A percentile compares a stretch with the other conserved stretches of the same genome.
Evolutionary conservation across 2,797 vertebrate genomes (phyloP).

Genomic region (Sciaenops ocellatus): DNA sequence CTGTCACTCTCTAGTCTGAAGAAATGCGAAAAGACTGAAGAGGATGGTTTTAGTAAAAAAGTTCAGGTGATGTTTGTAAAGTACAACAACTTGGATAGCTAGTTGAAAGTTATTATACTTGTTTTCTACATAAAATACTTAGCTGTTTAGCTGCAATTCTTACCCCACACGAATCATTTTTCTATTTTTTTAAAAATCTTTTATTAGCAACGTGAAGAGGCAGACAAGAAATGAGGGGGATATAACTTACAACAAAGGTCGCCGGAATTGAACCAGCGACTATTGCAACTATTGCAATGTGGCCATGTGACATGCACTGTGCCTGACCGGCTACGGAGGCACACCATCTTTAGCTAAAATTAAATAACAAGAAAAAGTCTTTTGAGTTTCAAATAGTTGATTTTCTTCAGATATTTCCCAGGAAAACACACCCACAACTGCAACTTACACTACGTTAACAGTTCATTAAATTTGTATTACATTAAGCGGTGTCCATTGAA

Average conservation of each 20-base stretch:
- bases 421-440: background rate
- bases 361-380: background rate
- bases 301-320: no score
- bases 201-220: no score
- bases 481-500: background rate
- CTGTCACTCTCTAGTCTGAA: conserved; percentile 77
- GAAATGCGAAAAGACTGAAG: conserved; percentile 66
- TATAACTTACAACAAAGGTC: no score
- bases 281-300: no score
- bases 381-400: background rate
- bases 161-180: no score
- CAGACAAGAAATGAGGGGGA: no score
- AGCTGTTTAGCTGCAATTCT: background rate
- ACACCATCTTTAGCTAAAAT: background rate
- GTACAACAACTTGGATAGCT: conserved; percentile 8
- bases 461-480: background rate
- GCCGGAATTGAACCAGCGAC: no score
- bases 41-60: conserved; percentile 49
- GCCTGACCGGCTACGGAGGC: no score
- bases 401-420: background rate
- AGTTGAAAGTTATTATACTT: background rate
- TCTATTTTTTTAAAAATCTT: no score
- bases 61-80: conserved; percentile 58
- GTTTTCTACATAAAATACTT: conserved; percentile 5
- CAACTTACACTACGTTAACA: background rate